Evolutionary conservation across 2,888 invertebrate species (phyloP).

Genomic region (Meta bourneti): DNA sequence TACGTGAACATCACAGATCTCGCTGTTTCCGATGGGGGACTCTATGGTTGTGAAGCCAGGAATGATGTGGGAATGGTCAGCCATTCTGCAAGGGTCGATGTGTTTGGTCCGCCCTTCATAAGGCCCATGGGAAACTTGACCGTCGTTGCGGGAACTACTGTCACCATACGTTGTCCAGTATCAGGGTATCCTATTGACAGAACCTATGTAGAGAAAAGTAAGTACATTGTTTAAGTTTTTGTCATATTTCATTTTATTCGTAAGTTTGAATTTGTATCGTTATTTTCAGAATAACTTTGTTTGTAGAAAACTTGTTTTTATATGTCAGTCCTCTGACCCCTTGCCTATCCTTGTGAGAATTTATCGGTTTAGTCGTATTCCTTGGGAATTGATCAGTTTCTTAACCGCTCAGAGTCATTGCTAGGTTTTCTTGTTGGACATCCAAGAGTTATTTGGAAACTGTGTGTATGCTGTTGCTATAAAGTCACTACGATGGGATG

Average conservation of each 20-base stretch:
- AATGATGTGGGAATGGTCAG: constrained; percentile 74
- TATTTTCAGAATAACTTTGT: too few species aligned
- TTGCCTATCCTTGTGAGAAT: too few species aligned
- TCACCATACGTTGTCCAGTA: constrained; percentile 81
- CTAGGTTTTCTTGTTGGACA: too few species aligned
- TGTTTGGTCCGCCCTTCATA: constrained; percentile 81
- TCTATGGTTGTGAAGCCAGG: constrained; percentile 72
- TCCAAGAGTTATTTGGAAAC: too few species aligned
- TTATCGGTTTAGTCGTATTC: too few species aligned
- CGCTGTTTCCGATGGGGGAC: constrained; percentile 70
- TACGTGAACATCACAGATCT: constrained; percentile 76
- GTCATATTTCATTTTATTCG: not conserved
- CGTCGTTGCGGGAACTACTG: constrained; percentile 81
- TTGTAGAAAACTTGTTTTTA: too few species aligned
- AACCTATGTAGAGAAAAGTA: constrained; percentile 73
- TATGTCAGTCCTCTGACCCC: too few species aligned
- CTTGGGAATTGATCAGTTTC: too few species aligned
- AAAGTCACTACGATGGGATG: too few species aligned
- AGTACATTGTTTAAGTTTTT: not conserved
- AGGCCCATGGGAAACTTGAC: constrained; percentile 80
- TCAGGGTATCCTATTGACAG: constrained; percentile 80
- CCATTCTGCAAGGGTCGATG: constrained; percentile 80
- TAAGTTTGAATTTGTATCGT: not conserved
- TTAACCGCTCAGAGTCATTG: too few species aligned
- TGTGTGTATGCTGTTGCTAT: too few species aligned